Conservation (phyloP, 2,888 invertebrate species). For the Microctonus aethiopoides region DNA sequence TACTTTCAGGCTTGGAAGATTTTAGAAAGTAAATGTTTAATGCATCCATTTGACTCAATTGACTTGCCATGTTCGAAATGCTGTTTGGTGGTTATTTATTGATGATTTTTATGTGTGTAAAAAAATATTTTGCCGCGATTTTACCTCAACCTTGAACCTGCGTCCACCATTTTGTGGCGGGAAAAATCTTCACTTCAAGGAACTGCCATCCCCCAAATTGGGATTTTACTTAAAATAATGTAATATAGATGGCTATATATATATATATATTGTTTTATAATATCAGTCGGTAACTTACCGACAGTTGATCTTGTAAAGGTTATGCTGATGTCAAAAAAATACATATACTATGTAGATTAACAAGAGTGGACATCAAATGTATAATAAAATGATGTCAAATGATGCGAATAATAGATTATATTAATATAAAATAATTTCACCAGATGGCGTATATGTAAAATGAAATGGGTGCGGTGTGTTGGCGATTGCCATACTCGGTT, state of each 20-base stretch:
- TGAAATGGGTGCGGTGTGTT: slow-evolving; percentile 52
- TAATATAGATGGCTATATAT: too few species aligned
- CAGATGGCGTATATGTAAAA: slow-evolving; percentile 36
- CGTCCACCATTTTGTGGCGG: background rate
- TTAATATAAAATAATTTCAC: background rate
- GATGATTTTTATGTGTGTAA: too few species aligned
- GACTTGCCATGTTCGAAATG: slow-evolving; percentile 40
- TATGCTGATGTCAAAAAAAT: too few species aligned
- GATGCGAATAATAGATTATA: background rate
- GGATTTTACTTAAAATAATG: too few species aligned
- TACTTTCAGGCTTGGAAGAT: slow-evolving; percentile 67
- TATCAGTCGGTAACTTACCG: background rate
- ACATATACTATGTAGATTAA: background rate
- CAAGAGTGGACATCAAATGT: background rate
- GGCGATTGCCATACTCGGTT: slow-evolving; percentile 54
- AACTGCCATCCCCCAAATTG: too few species aligned
- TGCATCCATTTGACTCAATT: slow-evolving; percentile 48
- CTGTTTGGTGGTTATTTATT: too few species aligned
- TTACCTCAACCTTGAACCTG: too few species aligned
- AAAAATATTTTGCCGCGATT: background rate
- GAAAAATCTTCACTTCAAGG: too few species aligned
- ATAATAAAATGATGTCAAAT: background rate
- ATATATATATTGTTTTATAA: too few species aligned
- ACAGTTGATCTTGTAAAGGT: background rate
- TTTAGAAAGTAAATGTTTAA: slow-evolving; percentile 69